These are phyloP conservation scores for Anaspis maculata DNA, from an alignment of 2,888 invertebrate genomes.

Conservation along the genomic window DNA sequence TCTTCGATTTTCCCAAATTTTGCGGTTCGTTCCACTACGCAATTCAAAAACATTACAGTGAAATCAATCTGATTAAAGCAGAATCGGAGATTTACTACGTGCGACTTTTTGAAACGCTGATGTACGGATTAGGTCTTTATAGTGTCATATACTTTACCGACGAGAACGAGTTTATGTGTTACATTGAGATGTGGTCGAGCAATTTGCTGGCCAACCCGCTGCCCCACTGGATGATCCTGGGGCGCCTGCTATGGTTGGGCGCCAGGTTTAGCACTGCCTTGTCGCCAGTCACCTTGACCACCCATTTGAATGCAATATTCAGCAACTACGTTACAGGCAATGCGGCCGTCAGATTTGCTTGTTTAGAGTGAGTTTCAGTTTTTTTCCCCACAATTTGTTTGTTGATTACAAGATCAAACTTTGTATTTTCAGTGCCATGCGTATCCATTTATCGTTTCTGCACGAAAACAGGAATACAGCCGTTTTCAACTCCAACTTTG, in stretches of 20 bases:
- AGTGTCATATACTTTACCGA: slow-evolving; percentile 13
- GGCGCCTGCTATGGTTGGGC: slow-evolving; percentile 18
- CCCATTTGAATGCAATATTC: slow-evolving; percentile 16
- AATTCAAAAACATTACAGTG: slow-evolving; percentile 17
- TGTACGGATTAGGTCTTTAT: slow-evolving; percentile 19
- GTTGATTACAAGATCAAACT: too few relatives aligned
- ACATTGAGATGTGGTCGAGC: slow-evolving; percentile 19
- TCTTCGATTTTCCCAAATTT: slow-evolving; percentile 12
- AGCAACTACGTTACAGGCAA: slow-evolving; percentile 10
- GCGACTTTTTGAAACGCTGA: slow-evolving; percentile 20
- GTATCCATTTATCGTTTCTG: slow-evolving; percentile 15
- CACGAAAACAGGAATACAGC: too few relatives aligned
- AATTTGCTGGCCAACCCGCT: slow-evolving; percentile 9
- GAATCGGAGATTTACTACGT: slow-evolving; percentile 15
- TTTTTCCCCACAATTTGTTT: not conserved
- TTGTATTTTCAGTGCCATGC: slow-evolving; percentile 17
- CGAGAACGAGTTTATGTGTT: slow-evolving; percentile 11
- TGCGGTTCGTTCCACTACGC: slow-evolving; percentile 17
- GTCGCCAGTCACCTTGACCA: slow-evolving; percentile 12
- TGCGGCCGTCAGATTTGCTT: slow-evolving; percentile 14
- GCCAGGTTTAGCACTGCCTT: slow-evolving; percentile 17
- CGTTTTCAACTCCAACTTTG: too few relatives aligned
- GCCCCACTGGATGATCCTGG: slow-evolving; percentile 13
- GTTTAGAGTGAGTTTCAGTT: slow-evolving; percentile 18
- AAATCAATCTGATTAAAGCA: slow-evolving; percentile 11